Conservation (phyloP, 2,113 vertebrate species). For the Thunnus thynnus region DNA sequence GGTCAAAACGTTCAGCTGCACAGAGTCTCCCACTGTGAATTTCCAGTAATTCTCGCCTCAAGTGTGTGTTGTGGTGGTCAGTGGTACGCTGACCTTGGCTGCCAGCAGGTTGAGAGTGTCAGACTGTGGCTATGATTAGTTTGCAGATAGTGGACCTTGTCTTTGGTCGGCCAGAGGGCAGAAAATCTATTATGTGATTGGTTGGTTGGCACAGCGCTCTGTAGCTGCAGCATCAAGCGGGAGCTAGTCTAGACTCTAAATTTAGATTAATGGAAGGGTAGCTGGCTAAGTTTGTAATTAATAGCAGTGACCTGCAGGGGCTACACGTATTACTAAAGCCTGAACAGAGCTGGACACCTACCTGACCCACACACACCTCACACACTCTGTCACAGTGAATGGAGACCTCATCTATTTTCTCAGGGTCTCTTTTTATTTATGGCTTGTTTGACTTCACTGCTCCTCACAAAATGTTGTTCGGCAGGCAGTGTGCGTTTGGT, state of each 20-base stretch:
- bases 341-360: slow-evolving; percentile 40
- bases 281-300: slow-evolving; percentile 76
- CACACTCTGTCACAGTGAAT: slow-evolving; percentile 49
- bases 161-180: slow-evolving; percentile 70
- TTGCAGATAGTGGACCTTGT: slow-evolving; percentile 73
- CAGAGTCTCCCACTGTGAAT: slow-evolving; percentile 20
- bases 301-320: slow-evolving; percentile 66
- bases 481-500: slow-evolving; percentile 32
- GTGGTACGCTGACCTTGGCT: slow-evolving; percentile 67
- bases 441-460: slow-evolving; percentile 62
- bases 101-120: slow-evolving; percentile 67
- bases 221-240: slow-evolving; percentile 47
- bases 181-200: slow-evolving; percentile 76
- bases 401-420: slow-evolving; percentile 68
- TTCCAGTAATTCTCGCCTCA: slow-evolving; percentile 21
- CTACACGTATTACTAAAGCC: slow-evolving; percentile 52
- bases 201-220: slow-evolving; percentile 56
- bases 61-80: slow-evolving; percentile 39
- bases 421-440: slow-evolving; percentile 63
- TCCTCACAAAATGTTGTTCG: slow-evolving; percentile 43
- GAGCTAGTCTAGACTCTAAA: slow-evolving; percentile 69
- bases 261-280: slow-evolving; percentile 78
- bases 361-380: slow-evolving; percentile 49
- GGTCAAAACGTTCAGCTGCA: slow-evolving; percentile 35
- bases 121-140: slow-evolving; percentile 73